Evolutionary conservation across 2,113 vertebrate species (phyloP), one percentile per base, ranked within the genome.

Genomic region (Callocephalon fimbriatum): DNA sequence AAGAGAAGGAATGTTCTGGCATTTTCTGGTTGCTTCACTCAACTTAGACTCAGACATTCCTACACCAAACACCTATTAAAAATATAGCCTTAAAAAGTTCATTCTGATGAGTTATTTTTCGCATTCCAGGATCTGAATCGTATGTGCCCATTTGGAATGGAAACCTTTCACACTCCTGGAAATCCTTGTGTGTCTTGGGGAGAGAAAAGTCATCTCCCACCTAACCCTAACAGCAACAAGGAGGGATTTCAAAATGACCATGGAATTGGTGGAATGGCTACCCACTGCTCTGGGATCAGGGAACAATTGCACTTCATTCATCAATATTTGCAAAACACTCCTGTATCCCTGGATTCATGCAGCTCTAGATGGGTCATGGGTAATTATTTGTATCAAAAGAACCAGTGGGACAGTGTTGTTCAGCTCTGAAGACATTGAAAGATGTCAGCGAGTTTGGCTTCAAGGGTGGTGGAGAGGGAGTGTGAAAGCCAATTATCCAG

Each of bases 401-500:
- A 71, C 37, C 85, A 84, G 80, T 32, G 67, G 93, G 86, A 88
- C 70, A 62, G 42, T 7, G 44, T 13, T 92, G 86, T 59, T 70
- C 80, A 86, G 77, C 71, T 78, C 93, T n/a, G 67, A 67, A 94
- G 86, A 23, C 87, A 37, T 10, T 91, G 92, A 42, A 68, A 85
- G 66, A 32, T 22, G 27, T 86, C 70, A 66, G 91, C 0, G 5
- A 88, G 51, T 44, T 83, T 67, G 86, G 29, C 91, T 87, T 65
- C 20, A 13, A 71, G 67, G 79, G 67, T n/a, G 62, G 38, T 70
- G 71, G 58, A 77, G 35, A 54, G 9, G 44, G 67, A 75, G 61
- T 90, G 93, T 88, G 88, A 91, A 97, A 97, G 77, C 51, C 0
- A 10, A 97, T 97, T 95, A 86, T 63, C 78, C 93, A 91, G 88